Evolutionary conservation across 64 coral and sea anemone genomes (phyloP), one percentile per base, ranked within the genome.

Genomic region (Actinia equina): DNA sequence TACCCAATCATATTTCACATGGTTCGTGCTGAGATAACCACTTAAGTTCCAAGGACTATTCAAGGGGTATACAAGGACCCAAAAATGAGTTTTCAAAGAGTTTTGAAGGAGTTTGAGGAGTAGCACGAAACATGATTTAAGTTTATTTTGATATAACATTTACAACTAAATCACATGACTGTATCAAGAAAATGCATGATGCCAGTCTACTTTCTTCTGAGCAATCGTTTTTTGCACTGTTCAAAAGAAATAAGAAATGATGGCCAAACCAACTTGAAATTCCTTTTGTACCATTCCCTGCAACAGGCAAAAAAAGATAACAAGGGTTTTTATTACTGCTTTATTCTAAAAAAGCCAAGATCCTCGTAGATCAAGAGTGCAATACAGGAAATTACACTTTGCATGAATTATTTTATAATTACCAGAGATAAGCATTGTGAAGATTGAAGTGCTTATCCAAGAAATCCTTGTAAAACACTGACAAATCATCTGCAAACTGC

Each of bases 401-500:
- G 5, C 6, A 65, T 65, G 6, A 44, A 46, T 37, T 90, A 87
- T 59, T 16, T 22, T 2, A 19, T 95, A 59, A 17, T 51, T 85
- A 98, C 96, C 93, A 94, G 41, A 91, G 93, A 82, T 94, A 98
- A 45, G 86, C 44, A 18, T 60, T 88, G 77, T 98, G 96, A 74
- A 92, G 63, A 49, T 85, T 86, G 59, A 82, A 82, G 88, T 98
- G 84, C 16, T 87, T 92, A 88, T 98, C 93, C 30, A 98, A 80
- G 80, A 98, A 98, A 23, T 92, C 88, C 82, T 90, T 89, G 63
- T 98, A 98, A 77, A 98, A 98, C 63, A 89, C 67, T 5, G 96
- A 98, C 57, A 98, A 64, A 25, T 98, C 93, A 88, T 98, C 96
- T 16, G 96, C 96, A 84, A 67, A 81, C 52, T 92, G 78, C 81